Base-by-base conservation (phyloP, 2,888 invertebrate genomes). In the Palloptera scutellata region DNA sequence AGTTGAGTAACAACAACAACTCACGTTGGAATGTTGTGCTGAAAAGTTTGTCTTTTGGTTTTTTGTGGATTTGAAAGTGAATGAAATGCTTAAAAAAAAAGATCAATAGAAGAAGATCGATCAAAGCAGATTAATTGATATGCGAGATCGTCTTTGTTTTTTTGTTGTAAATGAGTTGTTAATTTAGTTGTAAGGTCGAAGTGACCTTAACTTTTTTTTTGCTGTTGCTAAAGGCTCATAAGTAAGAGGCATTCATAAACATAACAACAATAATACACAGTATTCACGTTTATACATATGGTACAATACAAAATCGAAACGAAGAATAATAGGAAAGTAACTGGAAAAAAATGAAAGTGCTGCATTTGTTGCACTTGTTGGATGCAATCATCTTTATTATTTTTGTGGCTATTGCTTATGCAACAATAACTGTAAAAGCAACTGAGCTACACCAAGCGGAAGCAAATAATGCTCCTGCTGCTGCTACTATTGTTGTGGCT, bases 391-490 rank as follows among this genome's bases (percentile, higher is more conserved):
- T 79, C 61, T 62, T 72, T 73, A 67, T 62, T 73, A 61, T 74
- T 59, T 45, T 52, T 59, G 20, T 72, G 58, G 64, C 66, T 67
- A 71, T 68, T 68, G 71, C 70, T 79, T 80, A 77, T 77, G 81
- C 79, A 82, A 81, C 71, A 69, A 62, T 70, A 20, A 61, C 65
- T 55, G 63, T 53, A 52, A 11, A 30, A 19, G 64, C 62, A 60
- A 66, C 64, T 64, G 51, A 71, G 61, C 68, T 60, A 58, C 65
- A 62, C 63, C 63, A 72, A 57, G 70, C 72, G 71, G 72, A 73
- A 72, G 71, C 70, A 45, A 71, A 70, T 66, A 15, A 48, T 57
- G 51, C 57, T 48, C 6, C 45, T 66, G 40, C 67, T 61, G 70
- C 68, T 66, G 66, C 20, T 17, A n/a, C n/a, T n/a, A n/a, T n/a